A percentile compares a stretch with the other conserved stretches of the same genome.
These are phyloP conservation scores for Drosophila diplacantha DNA, from an alignment of 2,888 invertebrate genomes.

Conservation along the genomic window DNA sequence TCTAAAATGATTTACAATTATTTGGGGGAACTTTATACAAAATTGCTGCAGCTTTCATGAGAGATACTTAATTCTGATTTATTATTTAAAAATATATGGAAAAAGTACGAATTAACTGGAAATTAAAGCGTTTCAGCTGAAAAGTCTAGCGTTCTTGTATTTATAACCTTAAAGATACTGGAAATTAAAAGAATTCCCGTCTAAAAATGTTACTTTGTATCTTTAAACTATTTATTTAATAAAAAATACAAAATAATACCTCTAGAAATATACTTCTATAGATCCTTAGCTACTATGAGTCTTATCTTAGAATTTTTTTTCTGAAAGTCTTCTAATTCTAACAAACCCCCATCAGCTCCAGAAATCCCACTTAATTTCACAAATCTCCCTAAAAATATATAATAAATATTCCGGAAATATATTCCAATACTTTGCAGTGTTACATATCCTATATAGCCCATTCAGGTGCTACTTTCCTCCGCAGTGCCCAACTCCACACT, in stretches of 20 bases:
- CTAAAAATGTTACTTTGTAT: not conserved
- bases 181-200: not conserved
- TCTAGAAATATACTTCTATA: not conserved
- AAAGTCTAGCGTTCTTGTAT: not conserved
- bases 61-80: not conserved
- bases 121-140: not conserved
- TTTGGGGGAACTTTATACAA: not conserved
- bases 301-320: not conserved
- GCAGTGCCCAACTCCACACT: not conserved
- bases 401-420: not conserved
- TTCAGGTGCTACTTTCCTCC: conserved; percentile 3
- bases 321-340: no score
- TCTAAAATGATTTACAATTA: not conserved
- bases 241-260: rapidly evolving
- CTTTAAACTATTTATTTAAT: not conserved
- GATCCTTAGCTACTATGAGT: not conserved
- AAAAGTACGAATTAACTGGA: not conserved
- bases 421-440: not conserved
- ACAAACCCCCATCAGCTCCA: not conserved
- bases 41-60: not conserved
- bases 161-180: not conserved
- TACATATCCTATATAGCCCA: not conserved
- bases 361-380: no score
- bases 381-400: not conserved
- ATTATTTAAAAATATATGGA: not conserved